phyloP scores from a whole-genome alignment of 2,888 invertebrate genomes.

The Allophyes oxyacanthae region DNA sequence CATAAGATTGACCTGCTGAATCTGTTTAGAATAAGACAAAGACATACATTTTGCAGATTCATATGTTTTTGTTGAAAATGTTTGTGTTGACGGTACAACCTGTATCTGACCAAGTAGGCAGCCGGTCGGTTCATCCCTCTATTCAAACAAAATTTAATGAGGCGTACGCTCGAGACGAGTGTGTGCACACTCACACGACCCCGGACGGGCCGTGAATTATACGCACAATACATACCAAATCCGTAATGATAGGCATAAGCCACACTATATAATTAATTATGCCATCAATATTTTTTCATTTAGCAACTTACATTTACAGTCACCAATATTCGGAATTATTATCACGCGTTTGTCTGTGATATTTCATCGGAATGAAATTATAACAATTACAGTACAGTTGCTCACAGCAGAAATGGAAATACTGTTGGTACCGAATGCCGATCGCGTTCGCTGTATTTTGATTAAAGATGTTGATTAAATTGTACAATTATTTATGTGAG shows the following conservation, averaged over 20 bases:
- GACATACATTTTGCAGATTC: neutral
- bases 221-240: slow-evolving; percentile 26
- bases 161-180: slow-evolving; percentile 71
- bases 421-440: slow-evolving; percentile 23
- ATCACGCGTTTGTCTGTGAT: slow-evolving; percentile 7
- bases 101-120: slow-evolving; percentile 72
- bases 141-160: slow-evolving; percentile 88
- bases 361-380: slow-evolving; percentile 28
- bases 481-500: slow-evolving; percentile 39
- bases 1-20: too few relatives aligned
- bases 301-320: slow-evolving; percentile 4
- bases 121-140: slow-evolving; percentile 79
- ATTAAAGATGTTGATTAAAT: slow-evolving; percentile 49
- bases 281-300: neutral
- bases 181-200: slow-evolving; percentile 53
- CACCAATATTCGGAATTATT: slow-evolving; percentile 13
- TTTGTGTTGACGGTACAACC: slow-evolving; percentile 63
- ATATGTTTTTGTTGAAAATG: neutral
- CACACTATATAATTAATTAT: slow-evolving; percentile 19
- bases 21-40: neutral
- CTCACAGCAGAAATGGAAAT: slow-evolving; percentile 12
- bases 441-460: slow-evolving; percentile 29
- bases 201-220: slow-evolving; percentile 36
- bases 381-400: slow-evolving; percentile 11
- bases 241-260: slow-evolving; percentile 8